Evolutionary conservation across 2,888 invertebrate species (phyloP).

Genomic region (Rhingia rostrata): DNA sequence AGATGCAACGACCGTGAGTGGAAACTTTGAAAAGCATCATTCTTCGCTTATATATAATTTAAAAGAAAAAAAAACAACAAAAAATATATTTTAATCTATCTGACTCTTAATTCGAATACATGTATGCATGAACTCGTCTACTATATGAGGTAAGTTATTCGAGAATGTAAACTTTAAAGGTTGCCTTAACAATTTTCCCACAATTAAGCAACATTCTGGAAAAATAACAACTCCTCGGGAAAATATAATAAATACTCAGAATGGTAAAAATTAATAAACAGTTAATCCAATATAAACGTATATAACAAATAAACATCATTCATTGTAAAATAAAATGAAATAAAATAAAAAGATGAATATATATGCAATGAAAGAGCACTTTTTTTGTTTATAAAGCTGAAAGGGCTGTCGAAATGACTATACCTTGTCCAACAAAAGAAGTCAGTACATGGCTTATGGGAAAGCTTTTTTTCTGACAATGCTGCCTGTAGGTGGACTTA

Average conservation of each 20-base stretch:
- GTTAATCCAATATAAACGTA: conserved; percentile 46
- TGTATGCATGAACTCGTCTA: conserved; percentile 19
- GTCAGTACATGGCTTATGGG: no score
- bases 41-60: conserved; percentile 48
- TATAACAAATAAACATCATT: conserved; percentile 49
- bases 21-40: conserved; percentile 38
- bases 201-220: conserved; percentile 46
- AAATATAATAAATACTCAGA: conserved; percentile 31
- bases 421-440: no score
- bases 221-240: conserved; percentile 19
- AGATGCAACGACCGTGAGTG: conserved; percentile 33
- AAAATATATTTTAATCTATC: conserved; percentile 38
- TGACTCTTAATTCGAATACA: conserved; percentile 14
- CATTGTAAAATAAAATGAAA: conserved; percentile 71
- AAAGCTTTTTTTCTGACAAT: no score
- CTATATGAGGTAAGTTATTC: conserved; percentile 42
- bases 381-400: no score
- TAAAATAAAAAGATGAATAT: conserved; percentile 32
- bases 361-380: conserved; percentile 53
- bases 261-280: conserved; percentile 53
- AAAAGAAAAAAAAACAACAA: conserved; percentile 20
- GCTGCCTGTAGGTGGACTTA: no score
- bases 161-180: not conserved
- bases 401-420: no score
- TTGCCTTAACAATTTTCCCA: conserved; percentile 1